Evolutionary conservation across 2,113 vertebrate genomes (phyloP).

Genomic region (Chlamydotis undulata): DNA sequence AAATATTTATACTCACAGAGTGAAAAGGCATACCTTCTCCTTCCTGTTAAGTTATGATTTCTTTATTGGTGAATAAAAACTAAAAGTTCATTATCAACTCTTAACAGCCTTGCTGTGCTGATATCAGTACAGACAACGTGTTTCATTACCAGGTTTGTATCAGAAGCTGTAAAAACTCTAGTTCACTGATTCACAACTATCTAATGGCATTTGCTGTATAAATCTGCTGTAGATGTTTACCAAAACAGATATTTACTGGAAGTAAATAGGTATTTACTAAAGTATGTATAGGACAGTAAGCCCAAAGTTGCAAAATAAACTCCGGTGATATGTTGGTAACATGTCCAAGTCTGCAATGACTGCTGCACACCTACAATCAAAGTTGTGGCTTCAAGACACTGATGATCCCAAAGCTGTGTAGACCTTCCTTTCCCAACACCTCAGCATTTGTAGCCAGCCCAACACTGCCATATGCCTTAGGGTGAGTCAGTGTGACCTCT

Average conservation of each 20-base stretch:
- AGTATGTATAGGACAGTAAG: too few species aligned
- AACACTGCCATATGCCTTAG: rapidly evolving
- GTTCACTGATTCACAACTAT: background rate
- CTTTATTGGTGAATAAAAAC: background rate
- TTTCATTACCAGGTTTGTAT: background rate
- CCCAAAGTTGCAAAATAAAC: background rate
- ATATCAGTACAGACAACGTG: background rate
- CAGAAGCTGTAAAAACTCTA: background rate
- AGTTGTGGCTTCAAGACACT: background rate
- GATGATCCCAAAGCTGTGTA: background rate
- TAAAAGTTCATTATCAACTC: background rate
- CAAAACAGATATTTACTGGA: background rate
- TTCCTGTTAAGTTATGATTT: background rate
- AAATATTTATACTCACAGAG: background rate
- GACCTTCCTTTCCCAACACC: background rate
- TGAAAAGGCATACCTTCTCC: background rate
- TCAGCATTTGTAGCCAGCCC: background rate
- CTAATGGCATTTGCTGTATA: background rate
- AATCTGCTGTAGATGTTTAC: background rate
- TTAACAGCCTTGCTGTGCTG: background rate
- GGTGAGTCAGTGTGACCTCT: background rate
- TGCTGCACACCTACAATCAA: background rate
- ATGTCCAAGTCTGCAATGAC: background rate
- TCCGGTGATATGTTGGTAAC: background rate
- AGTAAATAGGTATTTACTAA: background rate